Evolutionary conservation across 2,113 vertebrate species (phyloP).

Genomic region (Rhinogobius similis): DNA sequence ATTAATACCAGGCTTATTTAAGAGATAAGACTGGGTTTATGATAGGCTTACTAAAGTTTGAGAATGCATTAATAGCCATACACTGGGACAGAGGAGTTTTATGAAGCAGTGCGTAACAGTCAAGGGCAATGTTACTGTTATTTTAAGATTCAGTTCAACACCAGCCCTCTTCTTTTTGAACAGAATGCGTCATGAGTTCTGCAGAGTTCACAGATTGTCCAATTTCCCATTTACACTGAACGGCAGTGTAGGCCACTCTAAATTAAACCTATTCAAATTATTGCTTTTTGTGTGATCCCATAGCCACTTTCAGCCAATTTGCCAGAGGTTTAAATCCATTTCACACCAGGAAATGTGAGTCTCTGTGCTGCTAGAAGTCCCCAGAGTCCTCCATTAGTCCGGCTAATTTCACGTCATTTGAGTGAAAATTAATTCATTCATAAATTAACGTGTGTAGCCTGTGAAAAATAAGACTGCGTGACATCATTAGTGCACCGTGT

Average conservation of each 20-base stretch:
- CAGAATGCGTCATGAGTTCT: neutral
- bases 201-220: neutral
- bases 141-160: neutral
- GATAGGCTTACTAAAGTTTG: no score
- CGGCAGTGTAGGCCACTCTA: neutral
- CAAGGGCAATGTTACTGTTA: neutral
- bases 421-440: conserved; percentile 60
- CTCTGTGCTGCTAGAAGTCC: conserved; percentile 26
- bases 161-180: neutral
- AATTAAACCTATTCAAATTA: neutral
- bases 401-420: conserved; percentile 70
- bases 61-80: no score
- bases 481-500: conserved; percentile 40
- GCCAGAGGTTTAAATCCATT: neutral
- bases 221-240: neutral
- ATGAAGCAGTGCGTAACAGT: conserved; percentile 30
- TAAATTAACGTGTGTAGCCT: conserved; percentile 50
- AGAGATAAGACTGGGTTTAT: no score
- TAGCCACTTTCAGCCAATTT: neutral
- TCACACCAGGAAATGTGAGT: neutral
- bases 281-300: neutral
- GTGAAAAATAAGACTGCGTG: conserved; percentile 47
- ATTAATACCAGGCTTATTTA: no score
- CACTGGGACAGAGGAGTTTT: conserved; percentile 4
- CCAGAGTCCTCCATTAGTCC: conserved; percentile 57